Percentiles rank a stretch among this genome's conserved stretches.
These are phyloP conservation scores for Nomada fabriciana DNA, from an alignment of 2,888 invertebrate species.

Conservation along the genomic window DNA sequence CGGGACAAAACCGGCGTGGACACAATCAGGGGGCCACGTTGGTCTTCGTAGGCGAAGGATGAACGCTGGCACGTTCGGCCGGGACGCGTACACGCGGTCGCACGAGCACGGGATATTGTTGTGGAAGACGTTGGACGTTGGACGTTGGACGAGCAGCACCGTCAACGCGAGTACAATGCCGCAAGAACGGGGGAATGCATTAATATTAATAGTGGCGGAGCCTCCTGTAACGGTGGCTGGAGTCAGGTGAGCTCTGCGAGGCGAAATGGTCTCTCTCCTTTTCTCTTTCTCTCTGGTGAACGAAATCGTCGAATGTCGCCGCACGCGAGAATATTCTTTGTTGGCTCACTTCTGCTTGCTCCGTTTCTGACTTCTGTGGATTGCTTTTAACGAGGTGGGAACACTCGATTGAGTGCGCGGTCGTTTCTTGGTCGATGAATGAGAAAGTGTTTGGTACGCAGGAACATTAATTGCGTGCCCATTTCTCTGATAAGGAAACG, in stretches of 20 bases:
- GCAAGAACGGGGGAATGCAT: conserved; percentile 77
- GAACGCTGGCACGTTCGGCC: conserved; percentile 30
- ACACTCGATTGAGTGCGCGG: background rate
- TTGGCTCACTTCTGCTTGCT: background rate
- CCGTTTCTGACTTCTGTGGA: no score
- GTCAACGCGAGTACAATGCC: conserved; percentile 75
- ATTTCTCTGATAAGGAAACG: no score
- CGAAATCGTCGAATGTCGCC: background rate
- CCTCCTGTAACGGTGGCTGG: conserved; percentile 59
- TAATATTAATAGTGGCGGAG: conserved; percentile 78
- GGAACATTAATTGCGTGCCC: no score
- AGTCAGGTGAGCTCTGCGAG: conserved; percentile 57
- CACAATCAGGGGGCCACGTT: conserved; percentile 48
- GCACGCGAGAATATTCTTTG: background rate
- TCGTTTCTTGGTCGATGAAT: no score
- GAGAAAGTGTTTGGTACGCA: no score
- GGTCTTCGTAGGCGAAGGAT: conserved; percentile 10
- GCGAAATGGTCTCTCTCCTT: background rate
- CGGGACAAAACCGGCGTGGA: conserved; percentile 60
- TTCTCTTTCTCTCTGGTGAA: background rate
- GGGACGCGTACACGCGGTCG: conserved; percentile 17
- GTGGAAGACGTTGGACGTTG: conserved; percentile 57
- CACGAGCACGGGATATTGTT: conserved; percentile 58
- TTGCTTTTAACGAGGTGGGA: background rate
- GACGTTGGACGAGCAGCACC: conserved; percentile 56